phyloP scores from a whole-genome alignment of 2,797 vertebrate species.

The Cuniculus paca region DNA sequence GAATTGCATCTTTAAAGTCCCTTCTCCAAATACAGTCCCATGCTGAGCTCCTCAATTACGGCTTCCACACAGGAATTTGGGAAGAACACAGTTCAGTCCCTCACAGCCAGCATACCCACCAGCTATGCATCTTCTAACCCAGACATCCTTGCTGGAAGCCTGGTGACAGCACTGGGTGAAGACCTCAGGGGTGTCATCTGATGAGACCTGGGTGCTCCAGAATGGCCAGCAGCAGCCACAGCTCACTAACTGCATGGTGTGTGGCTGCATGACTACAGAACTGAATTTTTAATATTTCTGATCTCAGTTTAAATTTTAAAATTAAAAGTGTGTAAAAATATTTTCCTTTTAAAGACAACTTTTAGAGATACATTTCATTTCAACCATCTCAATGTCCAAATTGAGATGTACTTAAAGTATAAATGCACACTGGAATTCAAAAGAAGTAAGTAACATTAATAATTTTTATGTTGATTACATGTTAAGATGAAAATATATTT shows the following conservation, averaged over 20 bases:
- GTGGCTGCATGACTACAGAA: background rate
- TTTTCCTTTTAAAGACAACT: background rate
- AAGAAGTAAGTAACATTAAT: slow-evolving; percentile 12
- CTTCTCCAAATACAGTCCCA: background rate
- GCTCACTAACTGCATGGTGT: background rate
- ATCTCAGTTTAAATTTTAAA: slow-evolving; percentile 30
- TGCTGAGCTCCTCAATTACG: background rate
- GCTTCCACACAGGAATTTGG: background rate
- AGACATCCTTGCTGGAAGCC: slow-evolving; percentile 16
- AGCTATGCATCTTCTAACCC: background rate
- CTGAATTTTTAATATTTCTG: background rate
- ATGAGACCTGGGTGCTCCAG: background rate
- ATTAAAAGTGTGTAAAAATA: background rate
- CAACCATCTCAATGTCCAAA: background rate
- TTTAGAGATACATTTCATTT: slow-evolving; percentile 25
- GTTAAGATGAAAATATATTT: slow-evolving; percentile 30
- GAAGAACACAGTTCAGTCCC: background rate
- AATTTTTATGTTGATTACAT: background rate
- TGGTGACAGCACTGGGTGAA: background rate
- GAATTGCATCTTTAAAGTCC: slow-evolving; percentile 3
- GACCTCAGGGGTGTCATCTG: background rate
- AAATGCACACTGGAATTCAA: slow-evolving; percentile 2
- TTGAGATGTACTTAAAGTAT: background rate
- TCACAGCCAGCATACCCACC: background rate
- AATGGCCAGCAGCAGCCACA: background rate